These are phyloP conservation scores for Trachythela sp. DNA, from an alignment of 64 coral and sea anemone species.

Conservation along the genomic window DNA sequence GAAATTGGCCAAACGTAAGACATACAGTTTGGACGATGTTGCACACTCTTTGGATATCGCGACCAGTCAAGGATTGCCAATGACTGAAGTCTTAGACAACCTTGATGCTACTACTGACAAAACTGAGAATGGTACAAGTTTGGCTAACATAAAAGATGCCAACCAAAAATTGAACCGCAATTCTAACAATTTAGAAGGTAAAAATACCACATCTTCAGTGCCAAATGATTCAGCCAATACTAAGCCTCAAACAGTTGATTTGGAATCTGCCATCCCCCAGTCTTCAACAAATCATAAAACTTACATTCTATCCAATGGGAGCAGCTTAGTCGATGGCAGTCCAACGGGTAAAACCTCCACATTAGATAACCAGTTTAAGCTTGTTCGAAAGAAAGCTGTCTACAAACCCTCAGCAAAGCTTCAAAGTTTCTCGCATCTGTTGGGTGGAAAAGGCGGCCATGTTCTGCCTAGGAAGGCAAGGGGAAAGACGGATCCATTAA, in stretches of 20 bases:
- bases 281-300: background rate
- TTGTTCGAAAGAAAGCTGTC: background rate
- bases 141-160: background rate
- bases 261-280: background rate
- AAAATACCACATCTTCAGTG: background rate
- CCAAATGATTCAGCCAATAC: background rate
- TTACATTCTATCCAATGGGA: background rate
- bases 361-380: slow-evolving; percentile 8
- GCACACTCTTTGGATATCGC: slow-evolving; percentile 29
- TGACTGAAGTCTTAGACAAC: slow-evolving; percentile 41
- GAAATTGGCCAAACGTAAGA: slow-evolving; percentile 31
- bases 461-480: background rate
- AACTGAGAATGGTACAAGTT: background rate
- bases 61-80: slow-evolving; percentile 18
- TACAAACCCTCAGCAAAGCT: slow-evolving; percentile 6
- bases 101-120: slow-evolving; percentile 7
- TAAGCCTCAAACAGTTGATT: background rate
- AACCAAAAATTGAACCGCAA: background rate
- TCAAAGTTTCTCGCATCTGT: slow-evolving; percentile 5
- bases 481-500: background rate
- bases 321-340: background rate
- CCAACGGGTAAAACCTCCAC: background rate
- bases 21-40: slow-evolving; percentile 46
- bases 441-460: background rate
- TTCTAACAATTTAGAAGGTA: background rate